Percentiles rank a stretch among this genome's conserved stretches.
phyloP scores from a whole-genome alignment of 2,797 vertebrate species.

The Sphenopsis melanotis region DNA sequence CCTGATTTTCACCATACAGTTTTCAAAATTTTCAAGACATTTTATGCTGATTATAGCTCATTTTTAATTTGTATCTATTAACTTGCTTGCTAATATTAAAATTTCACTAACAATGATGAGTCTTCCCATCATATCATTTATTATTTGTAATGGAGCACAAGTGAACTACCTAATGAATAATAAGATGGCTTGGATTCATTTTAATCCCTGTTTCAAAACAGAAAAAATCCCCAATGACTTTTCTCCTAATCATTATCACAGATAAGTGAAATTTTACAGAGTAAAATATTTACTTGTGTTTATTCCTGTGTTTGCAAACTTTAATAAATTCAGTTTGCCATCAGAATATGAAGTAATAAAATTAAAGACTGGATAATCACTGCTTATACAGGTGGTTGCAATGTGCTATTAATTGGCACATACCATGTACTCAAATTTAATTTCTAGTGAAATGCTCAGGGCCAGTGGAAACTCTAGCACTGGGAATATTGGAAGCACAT shows the following conservation, averaged over 20 bases:
- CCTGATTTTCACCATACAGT: not conserved
- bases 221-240: not conserved
- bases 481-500: not conserved
- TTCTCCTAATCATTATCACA: not conserved
- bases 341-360: slow-evolving; percentile 1
- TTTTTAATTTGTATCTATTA: not conserved
- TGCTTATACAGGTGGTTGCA: not conserved
- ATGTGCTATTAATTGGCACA: slow-evolving; percentile 1
- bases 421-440: not conserved
- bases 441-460: not conserved
- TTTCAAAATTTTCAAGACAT: not conserved
- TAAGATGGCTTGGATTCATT: not conserved
- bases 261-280: not conserved
- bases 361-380: not conserved
- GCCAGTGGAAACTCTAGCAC: not conserved
- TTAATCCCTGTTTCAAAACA: not conserved
- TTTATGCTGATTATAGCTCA: not conserved
- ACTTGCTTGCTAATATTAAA: not conserved
- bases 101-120: not conserved
- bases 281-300: not conserved
- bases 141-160: not conserved
- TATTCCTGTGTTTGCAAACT: not conserved
- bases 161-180: slow-evolving; percentile 8
- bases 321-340: not conserved
- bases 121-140: not conserved